phyloP scores from a whole-genome alignment of 2,888 invertebrate species.

The Ophion costatus region DNA sequence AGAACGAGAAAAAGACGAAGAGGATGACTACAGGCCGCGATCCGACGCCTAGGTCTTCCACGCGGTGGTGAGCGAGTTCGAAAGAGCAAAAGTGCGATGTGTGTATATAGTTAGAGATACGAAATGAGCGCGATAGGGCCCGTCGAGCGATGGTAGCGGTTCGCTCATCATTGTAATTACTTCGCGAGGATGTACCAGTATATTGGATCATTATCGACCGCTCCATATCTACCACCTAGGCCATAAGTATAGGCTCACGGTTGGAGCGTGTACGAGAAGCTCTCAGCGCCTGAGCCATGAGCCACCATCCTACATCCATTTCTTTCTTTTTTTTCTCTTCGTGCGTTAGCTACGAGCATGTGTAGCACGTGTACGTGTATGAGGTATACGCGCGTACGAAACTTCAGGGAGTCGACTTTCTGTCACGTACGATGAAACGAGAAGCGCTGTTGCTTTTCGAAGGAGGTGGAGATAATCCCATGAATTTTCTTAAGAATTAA shows the following conservation, averaged over 20 bases:
- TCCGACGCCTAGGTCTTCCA: conserved; percentile 63
- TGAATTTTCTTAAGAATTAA: conserved; percentile 53
- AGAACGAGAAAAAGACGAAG: conserved; percentile 55
- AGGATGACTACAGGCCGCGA: conserved; percentile 45
- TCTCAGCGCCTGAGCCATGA: conserved; percentile 62
- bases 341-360: conserved; percentile 35
- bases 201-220: conserved; percentile 83
- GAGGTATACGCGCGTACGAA: conserved; percentile 10
- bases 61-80: conserved; percentile 60
- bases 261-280: conserved; percentile 64
- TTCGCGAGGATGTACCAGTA: conserved; percentile 82
- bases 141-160: conserved; percentile 76
- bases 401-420: conserved; percentile 52
- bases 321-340: conserved; percentile 43
- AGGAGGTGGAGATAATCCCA: conserved; percentile 53
- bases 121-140: conserved; percentile 60
- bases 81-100: conserved; percentile 49
- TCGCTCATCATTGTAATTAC: conserved; percentile 83
- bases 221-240: conserved; percentile 81
- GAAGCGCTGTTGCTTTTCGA: conserved; percentile 52
- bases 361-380: background rate
- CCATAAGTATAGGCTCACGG: conserved; percentile 79
- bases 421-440: conserved; percentile 64
- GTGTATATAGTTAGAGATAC: conserved; percentile 45
- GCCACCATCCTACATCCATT: conserved; percentile 43